Evolutionary conservation across 2,888 invertebrate genomes (phyloP).

Genomic region (Drosophila kokeensis): DNA sequence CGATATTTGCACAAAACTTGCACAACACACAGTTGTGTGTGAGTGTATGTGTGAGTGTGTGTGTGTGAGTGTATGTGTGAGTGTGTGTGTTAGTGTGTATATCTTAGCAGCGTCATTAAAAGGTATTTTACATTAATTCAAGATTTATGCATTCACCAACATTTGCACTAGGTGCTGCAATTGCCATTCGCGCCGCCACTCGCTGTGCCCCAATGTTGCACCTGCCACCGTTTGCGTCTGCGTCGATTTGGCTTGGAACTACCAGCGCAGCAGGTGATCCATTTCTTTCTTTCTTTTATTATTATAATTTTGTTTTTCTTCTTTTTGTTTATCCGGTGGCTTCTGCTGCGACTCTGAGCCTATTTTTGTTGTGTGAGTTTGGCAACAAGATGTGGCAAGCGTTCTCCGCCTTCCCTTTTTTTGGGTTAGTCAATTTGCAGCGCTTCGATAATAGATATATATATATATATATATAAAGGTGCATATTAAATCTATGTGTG

Average conservation of each 20-base stretch:
- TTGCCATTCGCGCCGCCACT: slow-evolving; percentile 68
- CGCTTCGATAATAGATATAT: slow-evolving; percentile 74
- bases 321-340: slow-evolving; percentile 66
- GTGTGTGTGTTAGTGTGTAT: slow-evolving; percentile 39
- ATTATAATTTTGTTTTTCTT: slow-evolving; percentile 24
- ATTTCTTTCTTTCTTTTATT: slow-evolving; percentile 58
- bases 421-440: slow-evolving; percentile 69
- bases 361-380: slow-evolving; percentile 59
- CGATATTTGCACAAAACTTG: slow-evolving; percentile 49
- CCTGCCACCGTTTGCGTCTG: slow-evolving; percentile 34
- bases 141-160: slow-evolving; percentile 81
- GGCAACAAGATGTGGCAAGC: slow-evolving; percentile 67
- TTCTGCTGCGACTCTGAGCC: slow-evolving; percentile 34
- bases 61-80: slow-evolving; percentile 54
- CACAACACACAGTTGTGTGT: slow-evolving; percentile 58
- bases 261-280: slow-evolving; percentile 75
- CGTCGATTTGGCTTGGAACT: slow-evolving; percentile 54
- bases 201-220: slow-evolving; percentile 36
- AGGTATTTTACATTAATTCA: slow-evolving; percentile 82
- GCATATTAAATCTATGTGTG: slow-evolving; percentile 21
- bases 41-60: slow-evolving; percentile 28
- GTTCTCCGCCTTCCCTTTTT: slow-evolving; percentile 13
- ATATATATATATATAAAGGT: slow-evolving; percentile 17
- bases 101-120: slow-evolving; percentile 78
- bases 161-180: slow-evolving; percentile 69